Conservation (phyloP, 1,140 invertebrate species). For the Archivesica marissinica region DNA sequence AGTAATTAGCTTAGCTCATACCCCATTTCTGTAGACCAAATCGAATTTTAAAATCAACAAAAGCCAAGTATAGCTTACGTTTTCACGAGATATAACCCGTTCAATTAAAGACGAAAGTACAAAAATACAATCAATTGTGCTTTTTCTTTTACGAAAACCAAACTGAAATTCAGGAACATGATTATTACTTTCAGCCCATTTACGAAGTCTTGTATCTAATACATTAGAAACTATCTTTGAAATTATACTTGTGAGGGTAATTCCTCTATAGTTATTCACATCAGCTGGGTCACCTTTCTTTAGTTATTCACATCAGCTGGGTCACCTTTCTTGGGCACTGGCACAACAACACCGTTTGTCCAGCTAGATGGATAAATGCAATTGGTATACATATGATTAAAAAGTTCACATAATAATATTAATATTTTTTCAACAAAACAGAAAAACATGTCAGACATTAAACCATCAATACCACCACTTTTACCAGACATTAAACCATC, state of each 20-base stretch:
- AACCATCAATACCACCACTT: neutral
- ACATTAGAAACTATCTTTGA: slow-evolving; percentile 37
- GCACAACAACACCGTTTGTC: slow-evolving; percentile 41
- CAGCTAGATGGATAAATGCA: slow-evolving; percentile 39
- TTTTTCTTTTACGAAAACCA: neutral
- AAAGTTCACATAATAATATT: slow-evolving; percentile 2
- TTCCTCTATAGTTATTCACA: slow-evolving; percentile 45
- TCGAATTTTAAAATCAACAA: slow-evolving; percentile 33
- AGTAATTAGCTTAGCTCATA: slow-evolving; percentile 13
- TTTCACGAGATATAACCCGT: neutral
- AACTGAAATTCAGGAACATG: slow-evolving; percentile 26
- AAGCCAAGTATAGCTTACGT: slow-evolving; percentile 35
- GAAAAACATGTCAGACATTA: neutral
- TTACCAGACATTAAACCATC: neutral
- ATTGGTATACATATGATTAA: slow-evolving; percentile 37
- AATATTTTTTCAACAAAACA: neutral
- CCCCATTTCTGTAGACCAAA: neutral
- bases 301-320: no score
- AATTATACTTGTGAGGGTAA: slow-evolving; percentile 33
- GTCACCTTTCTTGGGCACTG: slow-evolving; percentile 47
- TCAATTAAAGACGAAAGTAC: neutral
- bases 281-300: no score
- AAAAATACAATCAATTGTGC: slow-evolving; percentile 41
- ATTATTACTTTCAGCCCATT: slow-evolving; percentile 26
- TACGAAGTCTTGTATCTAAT: slow-evolving; percentile 3